phyloP scores from a whole-genome alignment of 2,888 invertebrate species.

The Acleris holmiana region DNA sequence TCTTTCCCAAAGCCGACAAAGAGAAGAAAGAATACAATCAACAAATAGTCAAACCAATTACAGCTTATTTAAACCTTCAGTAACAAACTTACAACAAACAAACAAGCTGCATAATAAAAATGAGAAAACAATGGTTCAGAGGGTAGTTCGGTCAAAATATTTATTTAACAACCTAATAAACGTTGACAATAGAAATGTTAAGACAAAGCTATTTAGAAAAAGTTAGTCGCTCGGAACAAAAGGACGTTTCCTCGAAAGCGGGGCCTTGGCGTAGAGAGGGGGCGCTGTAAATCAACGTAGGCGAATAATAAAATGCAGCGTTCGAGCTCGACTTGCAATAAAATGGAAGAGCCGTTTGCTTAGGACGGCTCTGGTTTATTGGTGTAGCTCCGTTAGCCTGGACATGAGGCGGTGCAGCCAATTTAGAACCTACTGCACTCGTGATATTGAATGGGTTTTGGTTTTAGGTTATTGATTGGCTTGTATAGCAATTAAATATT shows the following conservation, averaged over 20 bases:
- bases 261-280: constrained; percentile 49
- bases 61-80: constrained; percentile 15
- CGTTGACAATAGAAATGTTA: constrained; percentile 67
- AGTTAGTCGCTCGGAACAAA: constrained; percentile 69
- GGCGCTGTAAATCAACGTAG: constrained; percentile 66
- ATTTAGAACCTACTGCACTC: constrained; percentile 6
- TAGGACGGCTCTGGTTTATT: constrained; percentile 17
- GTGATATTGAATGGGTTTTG: background rate
- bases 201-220: constrained; percentile 75
- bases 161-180: constrained; percentile 68
- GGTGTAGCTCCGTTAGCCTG: constrained; percentile 18
- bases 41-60: constrained; percentile 19
- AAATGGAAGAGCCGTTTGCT: constrained; percentile 35
- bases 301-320: constrained; percentile 64
- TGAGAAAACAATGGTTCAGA: constrained; percentile 56
- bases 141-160: constrained; percentile 70
- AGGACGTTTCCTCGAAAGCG: constrained; percentile 70
- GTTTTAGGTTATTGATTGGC: background rate
- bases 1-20: background rate
- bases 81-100: constrained; percentile 27
- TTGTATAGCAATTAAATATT: background rate
- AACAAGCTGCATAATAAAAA: constrained; percentile 27
- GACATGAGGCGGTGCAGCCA: constrained; percentile 17
- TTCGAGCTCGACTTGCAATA: constrained; percentile 40
- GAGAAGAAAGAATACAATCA: background rate